These are phyloP conservation scores for Nomada flava DNA, from an alignment of 2,888 invertebrate genomes.

Conservation along the genomic window DNA sequence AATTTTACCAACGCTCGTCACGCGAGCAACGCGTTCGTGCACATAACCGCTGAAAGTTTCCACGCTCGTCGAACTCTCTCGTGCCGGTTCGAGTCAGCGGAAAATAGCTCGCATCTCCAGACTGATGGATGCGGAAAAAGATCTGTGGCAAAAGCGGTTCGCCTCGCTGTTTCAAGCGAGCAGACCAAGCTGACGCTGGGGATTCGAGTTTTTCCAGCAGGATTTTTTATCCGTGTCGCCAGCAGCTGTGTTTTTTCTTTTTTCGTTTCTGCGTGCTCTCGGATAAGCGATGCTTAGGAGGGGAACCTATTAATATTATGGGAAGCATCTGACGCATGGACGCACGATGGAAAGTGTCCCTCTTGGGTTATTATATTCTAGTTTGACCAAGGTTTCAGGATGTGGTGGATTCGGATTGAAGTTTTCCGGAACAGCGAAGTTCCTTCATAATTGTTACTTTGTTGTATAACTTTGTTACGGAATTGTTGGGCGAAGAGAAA, in stretches of 20 bases:
- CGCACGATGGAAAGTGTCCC: neutral
- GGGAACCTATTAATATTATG: neutral
- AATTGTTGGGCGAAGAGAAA: too few species aligned
- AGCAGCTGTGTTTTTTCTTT: slow-evolving; percentile 5
- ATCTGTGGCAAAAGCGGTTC: neutral
- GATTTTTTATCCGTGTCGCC: neutral
- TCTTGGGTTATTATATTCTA: too few species aligned
- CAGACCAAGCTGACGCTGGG: slow-evolving; percentile 7
- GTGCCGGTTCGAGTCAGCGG: neutral
- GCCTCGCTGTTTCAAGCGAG: neutral
- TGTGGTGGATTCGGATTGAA: too few species aligned
- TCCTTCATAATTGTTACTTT: too few species aligned
- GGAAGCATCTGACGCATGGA: too few species aligned
- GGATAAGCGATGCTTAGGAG: neutral
- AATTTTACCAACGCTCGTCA: neutral
- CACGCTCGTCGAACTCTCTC: neutral
- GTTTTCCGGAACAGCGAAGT: neutral
- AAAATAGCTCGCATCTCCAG: neutral
- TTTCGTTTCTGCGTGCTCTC: neutral
- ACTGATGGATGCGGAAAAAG: slow-evolving; percentile 15
- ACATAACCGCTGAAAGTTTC: slow-evolving; percentile 8
- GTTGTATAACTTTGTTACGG: too few species aligned
- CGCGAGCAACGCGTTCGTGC: neutral
- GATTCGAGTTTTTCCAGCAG: neutral
- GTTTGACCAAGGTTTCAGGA: too few species aligned